phyloP scores from a whole-genome alignment of 2,888 invertebrate species.

The Rugalucina vietnamica region DNA sequence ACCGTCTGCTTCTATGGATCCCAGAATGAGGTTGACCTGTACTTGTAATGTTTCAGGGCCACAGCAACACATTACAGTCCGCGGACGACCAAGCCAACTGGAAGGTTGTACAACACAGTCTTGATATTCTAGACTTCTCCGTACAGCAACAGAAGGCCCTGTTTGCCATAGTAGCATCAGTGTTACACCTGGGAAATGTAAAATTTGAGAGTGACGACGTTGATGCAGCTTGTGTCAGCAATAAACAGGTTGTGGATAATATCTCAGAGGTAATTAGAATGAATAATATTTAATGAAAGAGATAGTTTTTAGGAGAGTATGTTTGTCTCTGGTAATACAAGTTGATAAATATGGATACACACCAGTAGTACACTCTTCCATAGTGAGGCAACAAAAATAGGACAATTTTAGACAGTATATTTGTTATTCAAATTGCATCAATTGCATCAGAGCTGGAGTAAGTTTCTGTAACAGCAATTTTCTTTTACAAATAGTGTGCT shows the following conservation, averaged over 20 bases:
- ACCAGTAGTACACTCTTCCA: too few species aligned
- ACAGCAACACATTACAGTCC: slow-evolving; percentile 73
- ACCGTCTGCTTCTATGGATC: too few species aligned
- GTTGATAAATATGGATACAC: too few species aligned
- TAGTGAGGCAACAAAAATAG: too few species aligned
- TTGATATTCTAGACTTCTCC: slow-evolving; percentile 91
- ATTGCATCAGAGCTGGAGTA: too few species aligned
- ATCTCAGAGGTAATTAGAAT: slow-evolving; percentile 87
- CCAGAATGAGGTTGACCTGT: too few species aligned
- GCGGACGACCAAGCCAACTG: slow-evolving; percentile 89
- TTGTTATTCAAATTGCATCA: too few species aligned
- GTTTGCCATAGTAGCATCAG: slow-evolving; percentile 92
- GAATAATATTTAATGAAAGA: not conserved
- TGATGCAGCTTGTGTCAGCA: slow-evolving; percentile 87
- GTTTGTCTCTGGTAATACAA: too few species aligned
- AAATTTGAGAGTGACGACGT: slow-evolving; percentile 89
- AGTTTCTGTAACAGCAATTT: too few species aligned
- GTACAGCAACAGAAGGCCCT: slow-evolving; percentile 88
- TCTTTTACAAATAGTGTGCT: too few species aligned
- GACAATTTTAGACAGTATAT: too few species aligned
- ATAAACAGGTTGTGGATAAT: slow-evolving; percentile 88
- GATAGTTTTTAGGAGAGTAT: too few species aligned
- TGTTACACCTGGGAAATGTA: slow-evolving; percentile 94
- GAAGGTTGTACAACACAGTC: slow-evolving; percentile 87
- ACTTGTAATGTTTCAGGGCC: slow-evolving; percentile 82